Conservation (phyloP, 2,888 invertebrate genomes). For the Embidobia sp. region DNA sequence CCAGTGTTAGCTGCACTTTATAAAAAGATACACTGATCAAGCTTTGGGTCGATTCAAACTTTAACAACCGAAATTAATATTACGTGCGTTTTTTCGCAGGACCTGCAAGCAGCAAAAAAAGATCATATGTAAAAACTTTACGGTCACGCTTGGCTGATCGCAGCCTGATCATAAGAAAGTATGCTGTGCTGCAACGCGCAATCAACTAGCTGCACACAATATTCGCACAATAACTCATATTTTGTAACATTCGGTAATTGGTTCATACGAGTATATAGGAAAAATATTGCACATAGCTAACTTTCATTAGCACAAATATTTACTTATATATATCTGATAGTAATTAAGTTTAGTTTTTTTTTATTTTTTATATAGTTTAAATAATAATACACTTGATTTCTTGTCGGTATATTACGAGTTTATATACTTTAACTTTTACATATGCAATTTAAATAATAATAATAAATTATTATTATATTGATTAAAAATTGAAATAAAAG, state of each 20-base stretch:
- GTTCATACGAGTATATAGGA: background rate
- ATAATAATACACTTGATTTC: no score
- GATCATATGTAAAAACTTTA: slow-evolving; percentile 36
- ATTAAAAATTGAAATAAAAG: no score
- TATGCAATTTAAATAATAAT: no score
- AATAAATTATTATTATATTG: no score
- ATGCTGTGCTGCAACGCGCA: slow-evolving; percentile 44
- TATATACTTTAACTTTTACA: no score
- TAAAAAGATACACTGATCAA: no score
- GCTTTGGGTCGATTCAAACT: background rate
- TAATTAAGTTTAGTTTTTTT: no score
- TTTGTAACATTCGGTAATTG: slow-evolving; percentile 40
- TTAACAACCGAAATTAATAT: background rate
- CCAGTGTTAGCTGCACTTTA: no score
- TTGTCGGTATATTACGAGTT: no score
- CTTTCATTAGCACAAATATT: no score
- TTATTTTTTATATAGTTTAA: no score
- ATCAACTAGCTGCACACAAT: slow-evolving; percentile 42
- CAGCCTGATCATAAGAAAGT: slow-evolving; percentile 50
- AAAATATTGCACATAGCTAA: background rate
- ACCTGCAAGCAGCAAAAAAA: slow-evolving; percentile 1
- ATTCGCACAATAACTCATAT: slow-evolving; percentile 42
- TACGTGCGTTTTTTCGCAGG: background rate
- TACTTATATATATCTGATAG: no score
- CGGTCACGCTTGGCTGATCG: slow-evolving; percentile 38